Base-by-base conservation (phyloP, 2,888 invertebrate genomes). In the Phytoseiulus persimilis region DNA sequence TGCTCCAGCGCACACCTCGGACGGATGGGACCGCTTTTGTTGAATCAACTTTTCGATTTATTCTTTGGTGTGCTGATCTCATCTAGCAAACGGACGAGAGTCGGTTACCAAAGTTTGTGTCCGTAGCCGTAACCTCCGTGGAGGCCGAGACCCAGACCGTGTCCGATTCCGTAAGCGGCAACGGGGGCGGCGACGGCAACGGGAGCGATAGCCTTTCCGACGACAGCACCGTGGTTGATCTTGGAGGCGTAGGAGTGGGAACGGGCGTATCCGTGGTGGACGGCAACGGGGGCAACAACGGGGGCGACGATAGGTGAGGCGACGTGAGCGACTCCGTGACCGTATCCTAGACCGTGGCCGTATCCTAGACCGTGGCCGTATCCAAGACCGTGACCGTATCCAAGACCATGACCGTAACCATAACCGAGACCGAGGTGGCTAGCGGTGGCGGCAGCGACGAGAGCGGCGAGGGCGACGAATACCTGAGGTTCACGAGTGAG, bases 71-170 rank as follows among this genome's bases (percentile, higher is more conserved):
- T 23, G 65, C 65, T 65, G 65, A 65, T 65, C 65, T 65, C 65
- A 28, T 23, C 23, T 14, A 65, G 65, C 65, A 28, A 65, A 65
- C 65, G 65, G 11, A 28, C 5, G 18, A 6, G 65, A 31, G 9
- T 31, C 31, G 31, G 84, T 23, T 33, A 87, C 32, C 33, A 87
- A 33, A 87, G 87, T 45, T 87, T 87, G 31, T 33, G 39, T 87
- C 87, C 87, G 87, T 87, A 87, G 32, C 87, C 87, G 33, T 39
- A 87, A n/a, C 87, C 87, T 39, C 87, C 87, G 87, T 87, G 31
- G 87, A 39, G 87, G 1, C 39, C 87, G 45, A 87, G 87, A 33
- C 39, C 87, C n/a, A 87, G 87, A 33, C 87, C 87, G 87, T 39
- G n/a, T 33, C 87, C 87, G 87, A 39, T 33, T 28, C 87, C 87